These are phyloP conservation scores for Gallinago media DNA, from an alignment of 2,113 vertebrate species.

Conservation along the genomic window DNA sequence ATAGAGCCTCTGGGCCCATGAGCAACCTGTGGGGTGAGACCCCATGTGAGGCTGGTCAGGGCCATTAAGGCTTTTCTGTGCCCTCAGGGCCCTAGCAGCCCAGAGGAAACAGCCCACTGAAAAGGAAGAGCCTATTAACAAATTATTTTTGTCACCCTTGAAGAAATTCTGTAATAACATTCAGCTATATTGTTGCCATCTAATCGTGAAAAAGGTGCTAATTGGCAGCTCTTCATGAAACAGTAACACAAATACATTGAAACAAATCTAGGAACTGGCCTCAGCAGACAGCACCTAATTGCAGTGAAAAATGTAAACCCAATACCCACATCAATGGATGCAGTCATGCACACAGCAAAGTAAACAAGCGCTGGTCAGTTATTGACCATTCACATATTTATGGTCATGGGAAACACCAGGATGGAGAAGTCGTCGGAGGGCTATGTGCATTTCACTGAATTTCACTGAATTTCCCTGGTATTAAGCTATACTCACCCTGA, in stretches of 20 bases:
- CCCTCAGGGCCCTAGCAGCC: neutral
- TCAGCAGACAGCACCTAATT: neutral
- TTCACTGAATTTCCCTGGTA: too few species aligned
- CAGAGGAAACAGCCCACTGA: neutral
- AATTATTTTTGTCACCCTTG: neutral
- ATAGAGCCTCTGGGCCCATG: accelerated
- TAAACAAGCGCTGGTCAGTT: neutral
- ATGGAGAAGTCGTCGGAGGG: neutral
- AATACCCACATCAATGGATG: neutral
- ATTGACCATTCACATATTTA: neutral
- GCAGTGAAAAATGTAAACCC: neutral
- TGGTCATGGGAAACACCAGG: neutral
- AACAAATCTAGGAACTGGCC: neutral
- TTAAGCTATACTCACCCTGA: neutral
- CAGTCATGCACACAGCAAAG: neutral
- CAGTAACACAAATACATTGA: neutral
- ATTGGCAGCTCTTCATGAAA: neutral
- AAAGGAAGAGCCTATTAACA: neutral
- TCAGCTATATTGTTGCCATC: neutral
- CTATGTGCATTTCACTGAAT: accelerated
- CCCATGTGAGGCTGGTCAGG: neutral
- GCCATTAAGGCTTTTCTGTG: neutral
- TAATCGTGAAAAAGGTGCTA: neutral
- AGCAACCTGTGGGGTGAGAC: neutral
- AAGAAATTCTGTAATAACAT: neutral